Conservation (phyloP, 1,140 invertebrate genomes). For the Megalopta genalis region DNA sequence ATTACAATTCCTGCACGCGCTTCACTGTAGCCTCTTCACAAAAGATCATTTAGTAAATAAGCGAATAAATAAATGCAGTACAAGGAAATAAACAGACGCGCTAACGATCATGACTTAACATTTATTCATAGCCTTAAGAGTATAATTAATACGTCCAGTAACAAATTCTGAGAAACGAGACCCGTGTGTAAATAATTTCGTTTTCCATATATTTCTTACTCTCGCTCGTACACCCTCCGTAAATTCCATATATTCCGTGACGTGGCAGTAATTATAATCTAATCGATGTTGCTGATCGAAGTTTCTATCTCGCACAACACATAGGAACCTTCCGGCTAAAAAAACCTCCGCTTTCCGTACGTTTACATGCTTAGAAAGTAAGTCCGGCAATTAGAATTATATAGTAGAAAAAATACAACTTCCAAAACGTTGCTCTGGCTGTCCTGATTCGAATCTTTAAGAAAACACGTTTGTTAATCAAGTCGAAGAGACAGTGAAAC, state of each 20-base stretch:
- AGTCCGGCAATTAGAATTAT: conserved; percentile 30
- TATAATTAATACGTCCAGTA: conserved; percentile 54
- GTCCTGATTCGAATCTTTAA: conserved; percentile 3
- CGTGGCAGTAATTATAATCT: conserved; percentile 53
- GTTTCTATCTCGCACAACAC: conserved; percentile 43
- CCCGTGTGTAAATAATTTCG: conserved; percentile 31
- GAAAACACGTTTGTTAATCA: background rate
- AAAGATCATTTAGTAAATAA: background rate
- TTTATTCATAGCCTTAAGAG: conserved; percentile 54
- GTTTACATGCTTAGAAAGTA: conserved; percentile 31
- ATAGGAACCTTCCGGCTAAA: conserved; percentile 49
- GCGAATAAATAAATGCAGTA: background rate
- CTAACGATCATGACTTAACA: conserved; percentile 63
- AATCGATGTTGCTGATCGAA: conserved; percentile 43
- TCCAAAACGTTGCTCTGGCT: conserved; percentile 44
- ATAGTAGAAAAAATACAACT: conserved; percentile 52
- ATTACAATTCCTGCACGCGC: conserved; percentile 8
- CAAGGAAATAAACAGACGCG: conserved; percentile 15
- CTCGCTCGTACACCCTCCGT: background rate
- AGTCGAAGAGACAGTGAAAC: conserved; percentile 4
- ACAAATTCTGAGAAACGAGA: conserved; percentile 51
- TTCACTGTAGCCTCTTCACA: background rate
- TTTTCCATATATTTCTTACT: conserved; percentile 11
- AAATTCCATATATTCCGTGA: background rate
- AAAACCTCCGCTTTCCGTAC: conserved; percentile 35